A percentile compares a stretch with the other conserved stretches of the same genome.
phyloP scores from a whole-genome alignment of 2,113 vertebrate genomes.

The Megaptera novaeangliae region DNA sequence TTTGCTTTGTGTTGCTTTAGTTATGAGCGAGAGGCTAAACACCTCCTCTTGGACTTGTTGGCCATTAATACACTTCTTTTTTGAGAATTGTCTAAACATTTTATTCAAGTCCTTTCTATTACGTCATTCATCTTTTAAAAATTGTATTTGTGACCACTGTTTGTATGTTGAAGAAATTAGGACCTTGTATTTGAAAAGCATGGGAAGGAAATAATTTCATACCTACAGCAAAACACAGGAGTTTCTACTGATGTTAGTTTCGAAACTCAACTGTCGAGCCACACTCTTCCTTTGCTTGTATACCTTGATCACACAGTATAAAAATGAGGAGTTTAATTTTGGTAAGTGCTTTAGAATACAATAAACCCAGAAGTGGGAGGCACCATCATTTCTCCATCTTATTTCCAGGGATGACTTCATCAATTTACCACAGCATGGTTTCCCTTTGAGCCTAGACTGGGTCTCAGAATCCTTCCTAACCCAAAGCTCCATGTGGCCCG shows the following conservation, averaged over 20 bases:
- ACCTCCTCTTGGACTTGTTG: background rate
- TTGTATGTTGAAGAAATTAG: background rate
- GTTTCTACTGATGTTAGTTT: background rate
- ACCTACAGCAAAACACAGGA: background rate
- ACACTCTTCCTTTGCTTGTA: background rate
- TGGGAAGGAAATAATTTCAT: background rate
- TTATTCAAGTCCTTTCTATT: background rate
- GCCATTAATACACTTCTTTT: background rate
- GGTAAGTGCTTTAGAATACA: background rate
- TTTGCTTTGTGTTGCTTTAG: background rate
- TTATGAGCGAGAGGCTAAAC: no score
- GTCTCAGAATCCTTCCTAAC: background rate
- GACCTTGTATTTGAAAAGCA: background rate
- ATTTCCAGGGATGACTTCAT: rapidly evolving
- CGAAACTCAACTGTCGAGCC: background rate
- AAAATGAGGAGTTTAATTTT: background rate
- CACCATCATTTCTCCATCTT: rapidly evolving
- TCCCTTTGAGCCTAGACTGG: background rate
- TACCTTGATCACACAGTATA: background rate
- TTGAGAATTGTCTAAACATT: background rate
- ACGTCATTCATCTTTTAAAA: background rate
- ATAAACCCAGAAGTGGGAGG: background rate
- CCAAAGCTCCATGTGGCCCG: rapidly evolving
- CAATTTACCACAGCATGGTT: rapidly evolving
- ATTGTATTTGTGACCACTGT: background rate